Percentiles rank a stretch among this genome's conserved stretches.
Evolutionary conservation across 2,797 vertebrate species (phyloP).

Genomic region (Rhinoraja longicauda): DNA sequence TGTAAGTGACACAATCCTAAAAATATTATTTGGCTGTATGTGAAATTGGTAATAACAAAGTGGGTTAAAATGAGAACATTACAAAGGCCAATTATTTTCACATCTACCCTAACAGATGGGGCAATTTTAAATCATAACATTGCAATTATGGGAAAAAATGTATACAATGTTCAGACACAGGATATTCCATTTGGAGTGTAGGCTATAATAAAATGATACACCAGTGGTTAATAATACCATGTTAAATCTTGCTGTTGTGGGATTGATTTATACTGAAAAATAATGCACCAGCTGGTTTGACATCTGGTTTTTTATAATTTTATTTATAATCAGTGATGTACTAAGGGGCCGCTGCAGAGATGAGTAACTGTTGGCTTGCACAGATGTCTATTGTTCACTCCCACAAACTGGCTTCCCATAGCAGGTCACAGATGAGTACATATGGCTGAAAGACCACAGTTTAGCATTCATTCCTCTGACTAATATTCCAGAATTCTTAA

Average conservation of each 20-base stretch:
- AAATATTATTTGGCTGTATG: background rate
- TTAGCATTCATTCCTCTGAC: background rate
- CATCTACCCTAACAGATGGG: background rate
- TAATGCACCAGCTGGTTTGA: constrained; percentile 30
- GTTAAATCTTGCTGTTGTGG: constrained; percentile 16
- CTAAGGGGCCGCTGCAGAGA: constrained; percentile 4
- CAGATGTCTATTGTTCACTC: constrained; percentile 31
- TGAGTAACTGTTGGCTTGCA: constrained; percentile 32
- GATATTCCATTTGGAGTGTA: background rate
- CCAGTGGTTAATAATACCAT: background rate
- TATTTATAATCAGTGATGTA: constrained; percentile 17
- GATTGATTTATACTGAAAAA: constrained; percentile 30
- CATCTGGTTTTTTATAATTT: constrained; percentile 16
- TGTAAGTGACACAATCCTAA: background rate
- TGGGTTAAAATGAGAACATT: background rate
- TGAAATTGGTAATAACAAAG: background rate
- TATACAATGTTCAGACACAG: background rate
- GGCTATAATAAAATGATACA: background rate
- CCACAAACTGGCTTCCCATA: constrained; percentile 16
- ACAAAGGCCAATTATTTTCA: background rate
- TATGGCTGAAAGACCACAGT: background rate
- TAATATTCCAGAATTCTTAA: background rate
- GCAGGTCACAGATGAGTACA: constrained; percentile 20
- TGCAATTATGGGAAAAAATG: constrained; percentile 1
- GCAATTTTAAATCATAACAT: constrained; percentile 8